These are phyloP conservation scores for Darwinula stevensoni DNA, from an alignment of 2,888 invertebrate genomes.

Conservation along the genomic window DNA sequence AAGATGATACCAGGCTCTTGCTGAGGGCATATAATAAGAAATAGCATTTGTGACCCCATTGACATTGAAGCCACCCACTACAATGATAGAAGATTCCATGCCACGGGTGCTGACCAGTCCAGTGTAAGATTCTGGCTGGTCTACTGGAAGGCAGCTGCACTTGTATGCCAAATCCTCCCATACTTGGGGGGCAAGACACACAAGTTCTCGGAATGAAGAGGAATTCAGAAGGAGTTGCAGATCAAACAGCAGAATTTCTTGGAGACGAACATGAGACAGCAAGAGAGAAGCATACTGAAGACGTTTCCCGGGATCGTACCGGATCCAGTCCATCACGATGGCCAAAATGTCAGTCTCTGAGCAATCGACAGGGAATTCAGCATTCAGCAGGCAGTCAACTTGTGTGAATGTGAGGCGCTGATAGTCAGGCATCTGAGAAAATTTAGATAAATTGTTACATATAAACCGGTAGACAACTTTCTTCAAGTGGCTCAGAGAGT, in stretches of 20 bases:
- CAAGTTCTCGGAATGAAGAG: conserved; percentile 8
- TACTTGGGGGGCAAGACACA: conserved; percentile 7
- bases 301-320: conserved; percentile 15
- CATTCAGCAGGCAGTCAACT: conserved; percentile 27
- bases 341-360: conserved; percentile 26
- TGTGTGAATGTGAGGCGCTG: conserved; percentile 27
- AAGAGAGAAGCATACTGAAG: conserved; percentile 18
- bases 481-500: conserved; percentile 26
- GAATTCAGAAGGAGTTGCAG: neutral
- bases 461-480: conserved; percentile 31
- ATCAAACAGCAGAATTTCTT: conserved; percentile 16
- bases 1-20: conserved; percentile 28
- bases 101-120: conserved; percentile 29
- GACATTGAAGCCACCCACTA: conserved; percentile 34
- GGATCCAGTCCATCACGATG: conserved; percentile 28
- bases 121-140: conserved; percentile 8
- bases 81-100: conserved; percentile 32
- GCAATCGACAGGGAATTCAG: conserved; percentile 36
- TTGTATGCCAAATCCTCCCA: too few species aligned
- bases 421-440: conserved; percentile 28
- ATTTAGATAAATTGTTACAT: conserved; percentile 28
- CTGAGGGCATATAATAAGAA: conserved; percentile 27
- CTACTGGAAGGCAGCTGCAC: conserved; percentile 7
- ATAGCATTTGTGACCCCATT: conserved; percentile 34
- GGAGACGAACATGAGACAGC: conserved; percentile 20